Conservation (phyloP, 1,140 invertebrate species). For the Bicyclus anynana region DNA sequence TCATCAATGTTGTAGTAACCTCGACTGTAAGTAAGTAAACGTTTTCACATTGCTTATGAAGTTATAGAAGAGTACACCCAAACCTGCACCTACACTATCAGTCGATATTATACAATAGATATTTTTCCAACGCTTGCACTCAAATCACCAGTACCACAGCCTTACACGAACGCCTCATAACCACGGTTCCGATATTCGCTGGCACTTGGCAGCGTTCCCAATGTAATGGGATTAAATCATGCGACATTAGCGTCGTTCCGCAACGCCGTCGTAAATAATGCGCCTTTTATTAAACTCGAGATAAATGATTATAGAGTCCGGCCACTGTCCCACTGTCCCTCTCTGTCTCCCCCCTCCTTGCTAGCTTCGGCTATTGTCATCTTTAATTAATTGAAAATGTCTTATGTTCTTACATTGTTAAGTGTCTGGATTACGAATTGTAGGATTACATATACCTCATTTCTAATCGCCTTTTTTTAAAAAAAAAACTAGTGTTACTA, state of each 20-base stretch:
- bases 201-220: slow-evolving; percentile 62
- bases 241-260: slow-evolving; percentile 62
- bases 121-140: not conserved
- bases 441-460: no score
- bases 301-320: slow-evolving; percentile 73
- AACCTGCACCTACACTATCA: no score
- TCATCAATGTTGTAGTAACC: no score
- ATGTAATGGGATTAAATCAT: slow-evolving; percentile 74
- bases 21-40: no score
- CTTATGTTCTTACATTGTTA: not conserved
- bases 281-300: slow-evolving; percentile 74
- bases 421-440: no score
- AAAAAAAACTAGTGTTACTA: no score
- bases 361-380: slow-evolving; percentile 31
- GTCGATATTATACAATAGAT: not conserved
- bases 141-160: slow-evolving; percentile 4
- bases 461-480: no score
- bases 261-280: slow-evolving; percentile 63
- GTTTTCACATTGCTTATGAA: no score
- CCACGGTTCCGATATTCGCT: slow-evolving; percentile 44
- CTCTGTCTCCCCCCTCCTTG: slow-evolving; percentile 43
- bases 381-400: slow-evolving; percentile 16
- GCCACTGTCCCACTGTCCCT: slow-evolving; percentile 43
- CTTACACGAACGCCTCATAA: slow-evolving; percentile 11
- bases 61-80: no score